phyloP scores from a whole-genome alignment of 2,113 vertebrate species.

The Ia io region DNA sequence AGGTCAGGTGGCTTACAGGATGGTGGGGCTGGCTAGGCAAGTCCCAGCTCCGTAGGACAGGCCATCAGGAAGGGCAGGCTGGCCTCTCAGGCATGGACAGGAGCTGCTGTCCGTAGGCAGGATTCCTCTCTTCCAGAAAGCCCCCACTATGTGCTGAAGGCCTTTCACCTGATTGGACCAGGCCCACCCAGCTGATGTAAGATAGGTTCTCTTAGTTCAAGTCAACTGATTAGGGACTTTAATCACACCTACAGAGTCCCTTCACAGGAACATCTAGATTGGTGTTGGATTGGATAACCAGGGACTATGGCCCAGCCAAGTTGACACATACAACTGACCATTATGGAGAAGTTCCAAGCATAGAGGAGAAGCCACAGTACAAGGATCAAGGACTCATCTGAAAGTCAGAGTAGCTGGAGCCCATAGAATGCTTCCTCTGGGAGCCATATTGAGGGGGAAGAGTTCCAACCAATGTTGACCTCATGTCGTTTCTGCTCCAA shows the following conservation, averaged over 20 bases:
- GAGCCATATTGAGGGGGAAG: not conserved
- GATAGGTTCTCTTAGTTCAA: not conserved
- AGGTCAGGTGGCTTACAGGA: not conserved
- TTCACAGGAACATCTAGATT: not conserved
- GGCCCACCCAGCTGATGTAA: not conserved
- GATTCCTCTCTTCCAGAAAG: not conserved
- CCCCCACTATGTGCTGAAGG: not conserved
- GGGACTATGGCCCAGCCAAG: not conserved
- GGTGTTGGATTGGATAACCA: not conserved
- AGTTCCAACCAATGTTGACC: not conserved
- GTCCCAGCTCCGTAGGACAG: not conserved
- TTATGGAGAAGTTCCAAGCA: not conserved
- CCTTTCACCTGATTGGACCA: not conserved
- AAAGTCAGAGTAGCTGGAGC: not conserved
- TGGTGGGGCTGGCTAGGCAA: not conserved
- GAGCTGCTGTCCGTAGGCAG: not conserved
- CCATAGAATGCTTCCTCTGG: not conserved
- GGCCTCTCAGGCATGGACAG: not conserved
- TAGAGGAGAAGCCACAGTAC: not conserved
- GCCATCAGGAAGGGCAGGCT: not conserved
- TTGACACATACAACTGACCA: not conserved
- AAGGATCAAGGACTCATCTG: not conserved
- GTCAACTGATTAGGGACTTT: not conserved
- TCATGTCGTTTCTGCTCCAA: not conserved
- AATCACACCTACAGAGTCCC: not conserved